Percentiles rank a stretch among this genome's conserved stretches.
Conservation (phyloP, 2,888 invertebrate genomes). For the Lydus trimaculatus region DNA sequence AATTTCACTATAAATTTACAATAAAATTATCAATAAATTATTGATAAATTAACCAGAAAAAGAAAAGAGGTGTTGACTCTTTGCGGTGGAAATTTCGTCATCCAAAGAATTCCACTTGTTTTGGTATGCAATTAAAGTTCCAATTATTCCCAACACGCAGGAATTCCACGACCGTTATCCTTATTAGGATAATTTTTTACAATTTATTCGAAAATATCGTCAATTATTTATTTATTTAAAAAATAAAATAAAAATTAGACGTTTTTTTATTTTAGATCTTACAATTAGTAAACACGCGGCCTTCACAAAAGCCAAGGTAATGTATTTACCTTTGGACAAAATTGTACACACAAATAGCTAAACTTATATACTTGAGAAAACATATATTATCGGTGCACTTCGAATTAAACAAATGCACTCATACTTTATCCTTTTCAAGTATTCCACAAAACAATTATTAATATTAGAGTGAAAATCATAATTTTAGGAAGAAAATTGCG, state of each 20-base stretch:
- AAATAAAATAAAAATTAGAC: too few relatives aligned
- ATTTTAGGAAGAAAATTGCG: background rate
- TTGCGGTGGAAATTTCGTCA: constrained; percentile 2
- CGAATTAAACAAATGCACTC: background rate
- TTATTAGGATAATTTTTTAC: background rate
- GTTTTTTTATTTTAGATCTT: background rate
- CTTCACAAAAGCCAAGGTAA: constrained; percentile 16
- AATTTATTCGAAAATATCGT: background rate
- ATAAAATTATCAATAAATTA: too few relatives aligned
- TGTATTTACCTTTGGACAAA: constrained; percentile 6
- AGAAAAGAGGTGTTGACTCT: background rate
- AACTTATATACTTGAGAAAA: background rate
- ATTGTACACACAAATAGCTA: background rate
- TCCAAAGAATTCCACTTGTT: background rate
- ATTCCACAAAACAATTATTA: background rate
- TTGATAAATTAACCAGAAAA: background rate
- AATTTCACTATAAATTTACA: too few relatives aligned
- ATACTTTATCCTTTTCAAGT: background rate
- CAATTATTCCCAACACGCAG: background rate
- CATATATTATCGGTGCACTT: background rate
- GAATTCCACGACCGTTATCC: background rate
- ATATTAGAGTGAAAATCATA: constrained; percentile 5
- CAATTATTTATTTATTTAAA: background rate
- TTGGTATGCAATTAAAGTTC: background rate
- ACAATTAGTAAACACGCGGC: constrained; percentile 7